Base-by-base conservation (phyloP, 2,113 vertebrate species). In the Seriola dumerili region DNA sequence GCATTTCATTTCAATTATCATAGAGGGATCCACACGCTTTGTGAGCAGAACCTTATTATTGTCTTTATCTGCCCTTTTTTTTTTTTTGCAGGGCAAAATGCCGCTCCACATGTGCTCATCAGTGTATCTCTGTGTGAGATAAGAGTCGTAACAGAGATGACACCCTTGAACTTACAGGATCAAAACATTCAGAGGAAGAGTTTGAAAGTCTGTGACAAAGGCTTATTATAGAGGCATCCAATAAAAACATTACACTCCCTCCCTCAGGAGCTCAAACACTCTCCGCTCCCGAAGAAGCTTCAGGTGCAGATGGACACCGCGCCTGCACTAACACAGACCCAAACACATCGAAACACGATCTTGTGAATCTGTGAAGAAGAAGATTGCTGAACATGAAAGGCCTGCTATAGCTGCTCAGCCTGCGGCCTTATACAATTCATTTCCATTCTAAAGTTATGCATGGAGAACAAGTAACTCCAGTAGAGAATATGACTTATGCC, bases 191-290 rank as follows among this genome's bases (percentile, higher is more conserved):
- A 8, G 8, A 8, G 44, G 52, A 65, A 76, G 55, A 72, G 72
- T 74, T 72, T 63, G 19, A 83, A 73, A 85, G 83, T 72, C 72
- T 48, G 79, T 50, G 13, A 85, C 63, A 62, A 57, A 65, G 40
- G 46, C 81, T 64, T 44, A 1, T 61, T 65, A 59, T 76, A 78
- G 75, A 79, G 42, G 65, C 44, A 0, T 83, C 83, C 81, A 92
- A 87, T 90, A 85, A 91, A 93, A 88, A 89, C 76, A 87, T 55
- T 17, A 83, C 67, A 68, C 76, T 78, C 78, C 63, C 80, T 81
- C 76, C 67, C 63, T 59, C 48, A 19, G 72, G 61, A 88, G 81
- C 58, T 78, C 44, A 55, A 80, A 89, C 78, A 34, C 64, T 54
- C 63, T 3, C 62, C 58, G 75, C 76, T 82, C 62, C 69, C 0